Evolutionary conservation across 2,113 vertebrate species (phyloP).

Genomic region (Himantopus leucocephalus): DNA sequence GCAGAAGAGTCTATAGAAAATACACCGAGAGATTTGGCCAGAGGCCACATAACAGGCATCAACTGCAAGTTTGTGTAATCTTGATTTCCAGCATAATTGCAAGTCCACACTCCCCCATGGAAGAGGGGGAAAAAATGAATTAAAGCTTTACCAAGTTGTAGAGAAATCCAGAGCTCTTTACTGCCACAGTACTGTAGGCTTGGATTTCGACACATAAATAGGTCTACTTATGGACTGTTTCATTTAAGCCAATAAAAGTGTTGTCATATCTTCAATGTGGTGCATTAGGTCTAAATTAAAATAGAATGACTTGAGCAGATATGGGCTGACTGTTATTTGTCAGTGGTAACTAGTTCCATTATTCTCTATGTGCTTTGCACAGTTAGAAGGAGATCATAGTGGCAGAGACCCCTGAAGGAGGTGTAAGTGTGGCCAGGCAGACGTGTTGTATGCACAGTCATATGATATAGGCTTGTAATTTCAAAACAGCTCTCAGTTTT

Average conservation of each 20-base stretch:
- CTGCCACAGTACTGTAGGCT: neutral
- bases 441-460: neutral
- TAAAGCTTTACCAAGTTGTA: neutral
- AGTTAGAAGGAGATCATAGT: neutral
- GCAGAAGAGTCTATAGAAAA: neutral
- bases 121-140: accelerated
- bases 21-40: neutral
- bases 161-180: neutral
- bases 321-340: neutral
- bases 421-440: neutral
- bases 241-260: neutral
- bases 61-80: neutral
- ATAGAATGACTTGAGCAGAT: neutral
- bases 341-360: neutral
- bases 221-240: neutral
- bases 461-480: neutral
- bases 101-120: neutral
- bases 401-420: neutral
- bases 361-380: neutral
- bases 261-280: neutral
- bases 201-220: neutral
- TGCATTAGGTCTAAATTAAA: neutral
- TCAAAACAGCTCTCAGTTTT: neutral
- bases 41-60: neutral
- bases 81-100: neutral